Conservation (phyloP, 64 coral and sea anemone species). For the Dendronephthya gigantea region DNA sequence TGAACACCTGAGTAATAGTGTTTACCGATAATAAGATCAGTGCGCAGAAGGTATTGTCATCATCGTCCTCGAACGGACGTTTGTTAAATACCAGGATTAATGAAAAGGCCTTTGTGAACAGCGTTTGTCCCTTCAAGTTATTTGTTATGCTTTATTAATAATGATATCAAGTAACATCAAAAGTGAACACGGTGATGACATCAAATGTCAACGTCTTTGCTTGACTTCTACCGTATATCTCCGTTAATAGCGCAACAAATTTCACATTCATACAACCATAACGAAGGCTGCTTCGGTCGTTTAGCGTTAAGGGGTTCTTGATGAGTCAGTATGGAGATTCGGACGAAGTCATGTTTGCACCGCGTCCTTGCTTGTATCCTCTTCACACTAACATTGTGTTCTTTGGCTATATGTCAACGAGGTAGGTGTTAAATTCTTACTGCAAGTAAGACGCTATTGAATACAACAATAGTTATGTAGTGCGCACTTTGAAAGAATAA, state of each 20-base stretch:
- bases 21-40: background rate
- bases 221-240: background rate
- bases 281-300: background rate
- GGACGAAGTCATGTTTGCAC: background rate
- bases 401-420: background rate
- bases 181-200: background rate
- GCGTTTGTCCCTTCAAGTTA: background rate
- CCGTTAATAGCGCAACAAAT: background rate
- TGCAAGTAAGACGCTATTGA: background rate
- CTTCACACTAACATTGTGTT: background rate
- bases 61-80: background rate
- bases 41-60: background rate
- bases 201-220: constrained; percentile 1
- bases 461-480: background rate
- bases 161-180: background rate
- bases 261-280: background rate
- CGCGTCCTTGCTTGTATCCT: background rate
- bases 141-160: constrained; percentile 4
- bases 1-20: background rate
- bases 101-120: constrained; percentile 2
- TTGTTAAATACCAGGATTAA: background rate
- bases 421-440: background rate
- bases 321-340: background rate
- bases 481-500: background rate
- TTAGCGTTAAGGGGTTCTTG: background rate